Conservation (phyloP, 2,888 invertebrate species). For the Drosophila paramelanica region DNA sequence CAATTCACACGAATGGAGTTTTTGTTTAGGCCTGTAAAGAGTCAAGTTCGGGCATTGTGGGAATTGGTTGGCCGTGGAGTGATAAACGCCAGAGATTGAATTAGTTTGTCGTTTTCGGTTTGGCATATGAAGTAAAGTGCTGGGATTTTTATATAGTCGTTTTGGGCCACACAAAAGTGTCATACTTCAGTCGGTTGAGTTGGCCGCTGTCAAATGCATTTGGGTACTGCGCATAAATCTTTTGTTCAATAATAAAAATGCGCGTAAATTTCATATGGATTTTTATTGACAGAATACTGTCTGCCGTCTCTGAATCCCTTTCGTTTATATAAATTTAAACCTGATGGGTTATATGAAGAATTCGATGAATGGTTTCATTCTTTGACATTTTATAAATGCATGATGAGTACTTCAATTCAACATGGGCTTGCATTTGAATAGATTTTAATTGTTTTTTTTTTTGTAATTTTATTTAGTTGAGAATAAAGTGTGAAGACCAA, state of each 20-base stretch:
- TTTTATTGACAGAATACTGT: constrained; percentile 42
- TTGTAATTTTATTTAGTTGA: not conserved
- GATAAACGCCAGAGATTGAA: constrained; percentile 75
- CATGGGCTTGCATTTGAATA: not conserved
- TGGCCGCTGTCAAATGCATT: constrained; percentile 69
- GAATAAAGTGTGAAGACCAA: not conserved
- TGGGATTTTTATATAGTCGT: constrained; percentile 22
- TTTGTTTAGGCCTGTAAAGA: constrained; percentile 45
- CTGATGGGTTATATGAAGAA: not conserved
- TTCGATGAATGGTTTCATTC: not conserved
- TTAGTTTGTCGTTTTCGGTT: constrained; percentile 69
- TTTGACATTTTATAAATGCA: not conserved
- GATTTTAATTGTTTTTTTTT: too few relatives aligned
- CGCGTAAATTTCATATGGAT: constrained; percentile 31
- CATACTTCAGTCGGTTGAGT: constrained; percentile 43
- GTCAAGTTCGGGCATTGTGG: constrained; percentile 16
- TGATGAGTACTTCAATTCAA: not conserved
- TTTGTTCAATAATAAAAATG: constrained; percentile 55
- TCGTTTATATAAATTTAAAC: not conserved
- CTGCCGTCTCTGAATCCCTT: not conserved
- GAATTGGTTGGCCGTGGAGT: constrained; percentile 30
- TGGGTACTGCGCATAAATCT: constrained; percentile 66
- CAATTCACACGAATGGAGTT: constrained; percentile 73
- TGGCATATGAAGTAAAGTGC: constrained; percentile 30
- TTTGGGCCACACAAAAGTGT: constrained; percentile 36